Evolutionary conservation across 2,113 vertebrate genomes (phyloP).

Genomic region (Mionectes macconnelli): DNA sequence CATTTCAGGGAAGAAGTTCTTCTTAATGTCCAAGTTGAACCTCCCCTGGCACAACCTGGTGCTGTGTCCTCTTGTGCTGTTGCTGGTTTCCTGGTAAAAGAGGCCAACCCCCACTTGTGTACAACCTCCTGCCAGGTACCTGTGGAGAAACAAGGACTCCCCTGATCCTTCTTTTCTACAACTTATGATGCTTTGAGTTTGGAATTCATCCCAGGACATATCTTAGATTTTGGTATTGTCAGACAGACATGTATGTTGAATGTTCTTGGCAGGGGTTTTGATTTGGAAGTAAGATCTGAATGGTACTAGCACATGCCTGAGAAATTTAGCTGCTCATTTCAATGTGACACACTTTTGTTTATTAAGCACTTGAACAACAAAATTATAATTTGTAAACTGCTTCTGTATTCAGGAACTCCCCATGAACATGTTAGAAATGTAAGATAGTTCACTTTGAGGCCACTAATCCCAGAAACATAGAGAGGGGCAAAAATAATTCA

Average conservation of each 20-base stretch:
- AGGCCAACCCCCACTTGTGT: background rate
- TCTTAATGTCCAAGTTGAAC: background rate
- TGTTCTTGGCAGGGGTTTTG: background rate
- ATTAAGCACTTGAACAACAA: background rate
- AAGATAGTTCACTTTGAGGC: background rate
- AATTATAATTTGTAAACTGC: background rate
- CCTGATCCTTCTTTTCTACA: background rate
- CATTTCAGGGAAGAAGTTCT: background rate
- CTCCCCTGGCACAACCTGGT: background rate
- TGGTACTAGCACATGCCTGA: background rate
- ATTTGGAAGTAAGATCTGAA: background rate
- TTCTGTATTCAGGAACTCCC: background rate
- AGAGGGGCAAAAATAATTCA: background rate
- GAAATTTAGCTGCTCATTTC: background rate
- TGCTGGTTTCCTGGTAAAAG: background rate
- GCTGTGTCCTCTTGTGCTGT: background rate
- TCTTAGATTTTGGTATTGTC: background rate
- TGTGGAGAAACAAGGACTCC: background rate
- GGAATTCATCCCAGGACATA: background rate
- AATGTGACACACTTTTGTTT: accelerated
- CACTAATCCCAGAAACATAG: background rate
- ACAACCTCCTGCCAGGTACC: background rate
- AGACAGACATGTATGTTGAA: background rate
- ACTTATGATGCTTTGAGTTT: background rate
- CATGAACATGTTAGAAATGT: background rate